Percentiles rank a stretch among this genome's conserved stretches.
Conservation (phyloP, 2,888 invertebrate genomes). For the Ceriagrion tenellum region DNA sequence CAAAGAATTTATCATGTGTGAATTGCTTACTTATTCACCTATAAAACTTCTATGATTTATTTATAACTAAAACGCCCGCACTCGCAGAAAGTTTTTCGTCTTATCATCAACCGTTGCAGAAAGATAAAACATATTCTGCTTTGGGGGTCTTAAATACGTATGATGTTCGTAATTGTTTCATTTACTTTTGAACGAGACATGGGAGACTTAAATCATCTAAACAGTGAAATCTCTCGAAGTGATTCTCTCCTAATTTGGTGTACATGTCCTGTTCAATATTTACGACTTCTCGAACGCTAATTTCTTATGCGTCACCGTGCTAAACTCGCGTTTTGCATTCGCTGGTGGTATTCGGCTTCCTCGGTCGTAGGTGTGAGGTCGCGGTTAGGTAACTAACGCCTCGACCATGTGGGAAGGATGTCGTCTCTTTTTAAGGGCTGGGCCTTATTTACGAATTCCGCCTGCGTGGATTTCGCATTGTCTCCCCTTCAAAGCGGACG, state of each 20-base stretch:
- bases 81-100: no score
- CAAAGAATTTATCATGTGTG: no score
- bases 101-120: no score
- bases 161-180: no score
- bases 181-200: no score
- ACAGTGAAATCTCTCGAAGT: no score
- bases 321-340: background rate
- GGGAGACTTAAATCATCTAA: no score
- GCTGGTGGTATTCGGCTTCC: background rate
- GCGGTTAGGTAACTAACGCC: background rate
- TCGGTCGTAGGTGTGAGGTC: background rate
- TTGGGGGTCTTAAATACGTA: no score
- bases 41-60: no score
- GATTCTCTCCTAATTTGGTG: background rate
- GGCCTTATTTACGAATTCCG: slow-evolving; percentile 16
- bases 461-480: slow-evolving; percentile 1
- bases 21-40: no score
- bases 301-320: background rate
- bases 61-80: no score
- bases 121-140: no score
- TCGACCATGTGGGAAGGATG: background rate
- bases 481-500: background rate
- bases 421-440: background rate
- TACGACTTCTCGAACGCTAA: background rate
- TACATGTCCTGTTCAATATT: background rate